Conservation (phyloP, 2,797 vertebrate species). For the Anniella stebbinsi region DNA sequence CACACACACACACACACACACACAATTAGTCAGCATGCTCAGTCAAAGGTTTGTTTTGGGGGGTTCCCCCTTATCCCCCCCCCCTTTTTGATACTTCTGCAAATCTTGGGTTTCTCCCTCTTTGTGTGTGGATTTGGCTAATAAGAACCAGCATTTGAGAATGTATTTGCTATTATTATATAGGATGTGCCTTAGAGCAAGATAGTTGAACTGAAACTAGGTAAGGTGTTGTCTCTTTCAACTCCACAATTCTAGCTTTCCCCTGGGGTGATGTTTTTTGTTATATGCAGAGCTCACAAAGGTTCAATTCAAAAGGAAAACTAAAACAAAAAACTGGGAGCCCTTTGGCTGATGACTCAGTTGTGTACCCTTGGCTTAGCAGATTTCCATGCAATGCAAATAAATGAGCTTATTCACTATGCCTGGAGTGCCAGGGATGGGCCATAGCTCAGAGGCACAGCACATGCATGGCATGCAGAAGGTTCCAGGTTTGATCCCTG, state of each 20-base stretch:
- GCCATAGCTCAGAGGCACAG: too few relatives aligned
- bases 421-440: too few relatives aligned
- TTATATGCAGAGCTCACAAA: neutral
- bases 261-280: neutral
- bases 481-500: too few relatives aligned
- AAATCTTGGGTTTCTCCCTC: too few relatives aligned
- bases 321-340: neutral
- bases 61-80: neutral
- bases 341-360: neutral
- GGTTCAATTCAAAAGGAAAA: neutral
- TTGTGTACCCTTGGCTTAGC: neutral
- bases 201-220: neutral
- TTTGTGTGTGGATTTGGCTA: neutral
- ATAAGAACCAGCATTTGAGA: neutral
- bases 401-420: neutral
- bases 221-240: neutral
- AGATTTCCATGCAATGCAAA: neutral
- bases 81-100: too few relatives aligned
- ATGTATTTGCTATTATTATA: too few relatives aligned
- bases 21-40: too few relatives aligned
- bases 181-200: neutral
- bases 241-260: neutral
- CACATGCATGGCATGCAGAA: too few relatives aligned
- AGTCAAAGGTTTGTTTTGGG: too few relatives aligned
- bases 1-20: too few relatives aligned